Conservation (phyloP, 1,140 invertebrate genomes). For the Choristoneura fumiferana region DNA sequence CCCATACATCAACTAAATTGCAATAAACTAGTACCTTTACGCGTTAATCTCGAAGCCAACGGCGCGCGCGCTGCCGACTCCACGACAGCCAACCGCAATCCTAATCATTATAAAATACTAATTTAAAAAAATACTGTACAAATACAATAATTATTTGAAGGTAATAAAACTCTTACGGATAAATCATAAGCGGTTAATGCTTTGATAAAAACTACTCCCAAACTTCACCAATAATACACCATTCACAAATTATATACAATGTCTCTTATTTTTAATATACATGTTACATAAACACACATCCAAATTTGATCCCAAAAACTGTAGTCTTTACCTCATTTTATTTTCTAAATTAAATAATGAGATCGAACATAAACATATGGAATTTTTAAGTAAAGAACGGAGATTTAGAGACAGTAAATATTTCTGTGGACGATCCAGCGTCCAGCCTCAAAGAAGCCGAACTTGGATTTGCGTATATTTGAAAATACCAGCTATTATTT, state of each 20-base stretch:
- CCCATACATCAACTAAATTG: constrained; percentile 66
- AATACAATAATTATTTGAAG: constrained; percentile 69
- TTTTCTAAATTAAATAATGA: constrained; percentile 78
- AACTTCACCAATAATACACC: constrained; percentile 64
- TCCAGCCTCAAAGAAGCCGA: too few species aligned
- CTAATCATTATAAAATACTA: constrained; percentile 65
- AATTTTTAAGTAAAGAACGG: constrained; percentile 46
- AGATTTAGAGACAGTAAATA: constrained; percentile 25
- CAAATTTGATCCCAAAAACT: constrained; percentile 76
- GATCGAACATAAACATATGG: constrained; percentile 70
- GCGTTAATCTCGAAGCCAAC: constrained; percentile 66
- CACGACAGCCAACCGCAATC: constrained; percentile 33
- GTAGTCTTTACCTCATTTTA: constrained; percentile 77
- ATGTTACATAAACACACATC: constrained; percentile 73
- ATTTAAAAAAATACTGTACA: constrained; percentile 78
- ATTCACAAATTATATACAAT: constrained; percentile 76
- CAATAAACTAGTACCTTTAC: constrained; percentile 59
- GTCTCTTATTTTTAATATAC: constrained; percentile 66
- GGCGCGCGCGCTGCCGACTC: constrained; percentile 16
- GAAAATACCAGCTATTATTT: constrained; percentile 35
- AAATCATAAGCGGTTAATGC: constrained; percentile 56
- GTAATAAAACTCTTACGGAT: constrained; percentile 64
- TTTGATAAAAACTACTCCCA: constrained; percentile 53
- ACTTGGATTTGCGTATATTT: too few species aligned
- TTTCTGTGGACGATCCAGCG: constrained; percentile 25